A percentile compares a stretch with the other conserved stretches of the same genome.
phyloP scores from a whole-genome alignment of 1,140 invertebrate genomes.

The Dolichoris vasculosae region DNA sequence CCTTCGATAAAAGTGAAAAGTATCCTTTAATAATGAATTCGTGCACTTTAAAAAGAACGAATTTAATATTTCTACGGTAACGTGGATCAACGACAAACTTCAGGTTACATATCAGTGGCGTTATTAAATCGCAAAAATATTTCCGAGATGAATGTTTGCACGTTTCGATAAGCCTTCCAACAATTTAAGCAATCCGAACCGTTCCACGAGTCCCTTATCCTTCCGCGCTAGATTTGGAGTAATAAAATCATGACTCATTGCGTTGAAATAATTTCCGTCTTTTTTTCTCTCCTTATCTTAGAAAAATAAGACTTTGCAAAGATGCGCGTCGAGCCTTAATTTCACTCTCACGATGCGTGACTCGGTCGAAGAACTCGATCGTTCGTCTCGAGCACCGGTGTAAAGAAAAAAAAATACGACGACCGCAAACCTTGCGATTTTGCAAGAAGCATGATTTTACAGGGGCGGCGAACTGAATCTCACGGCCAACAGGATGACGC shows the following conservation, averaged over 20 bases:
- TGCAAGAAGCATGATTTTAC: conserved; percentile 6
- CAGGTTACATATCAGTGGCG: not conserved
- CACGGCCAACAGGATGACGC: conserved; percentile 66
- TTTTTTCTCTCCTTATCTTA: not conserved
- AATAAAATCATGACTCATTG: not conserved
- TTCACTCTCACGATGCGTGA: not conserved
- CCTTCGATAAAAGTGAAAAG: too few species aligned
- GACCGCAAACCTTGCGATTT: not conserved
- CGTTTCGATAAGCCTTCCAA: not conserved
- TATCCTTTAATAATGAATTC: too few species aligned
- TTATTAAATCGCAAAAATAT: not conserved
- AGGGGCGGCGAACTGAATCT: conserved; percentile 70
- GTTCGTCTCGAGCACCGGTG: not conserved
- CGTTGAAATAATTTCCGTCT: not conserved
- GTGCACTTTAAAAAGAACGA: too few species aligned
- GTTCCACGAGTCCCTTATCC: not conserved
- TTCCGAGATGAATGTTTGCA: not conserved
- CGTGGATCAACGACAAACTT: too few species aligned
- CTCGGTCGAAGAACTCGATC: not conserved
- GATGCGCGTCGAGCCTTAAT: not conserved
- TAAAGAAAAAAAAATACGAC: conserved; percentile 1
- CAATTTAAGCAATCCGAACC: not conserved
- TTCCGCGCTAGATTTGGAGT: not conserved
- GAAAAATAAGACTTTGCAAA: not conserved
- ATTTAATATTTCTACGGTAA: too few species aligned